Base-by-base conservation (phyloP, 2,888 invertebrate species). In the Drosophila helvetica region DNA sequence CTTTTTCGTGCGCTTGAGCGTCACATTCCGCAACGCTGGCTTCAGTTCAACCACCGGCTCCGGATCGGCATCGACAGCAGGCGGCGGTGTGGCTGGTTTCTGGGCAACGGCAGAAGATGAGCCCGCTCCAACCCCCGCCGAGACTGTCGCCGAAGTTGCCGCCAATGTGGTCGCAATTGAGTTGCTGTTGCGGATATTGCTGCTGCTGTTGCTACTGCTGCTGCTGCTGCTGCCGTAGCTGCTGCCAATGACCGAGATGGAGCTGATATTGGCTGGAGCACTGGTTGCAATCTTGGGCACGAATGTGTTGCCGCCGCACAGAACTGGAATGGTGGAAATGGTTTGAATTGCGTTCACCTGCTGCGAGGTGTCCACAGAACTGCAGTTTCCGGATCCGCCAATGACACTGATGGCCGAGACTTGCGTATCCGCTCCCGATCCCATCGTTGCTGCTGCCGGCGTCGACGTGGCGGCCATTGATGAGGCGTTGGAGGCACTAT, bases 1-100 rank as follows among this genome's bases (percentile, higher is more conserved):
- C 0, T 95, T 95, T 3, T 96, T 96, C 79, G 95, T 94, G 83
- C 95, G 94, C 75, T 94, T 95, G 55, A 98, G 93, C 77, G 94
- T 93, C 47, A 94, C 93, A 57, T 95, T 95, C 76, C 93, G 93
- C 46, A 97, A 91, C 9, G 93, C 92, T 0, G 96, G 95, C 91
- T 97, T 97, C 48, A 93, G 93, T 71, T 94, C 93, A 58, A 88
- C 74, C 46, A 85, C 79, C 19, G 79, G 80, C 62, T 90, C 90
- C n/a, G 84, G 84, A n/a, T 88, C 88, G 6, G 70, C 47, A n/a
- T 64, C 59, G 10, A 22, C 52, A 15, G 19, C 52, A n/a, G 86
- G 84, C 6, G 84, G 77, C 9, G 80, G 75, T 25, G 77, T 71
- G 61, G 66, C 45, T 27, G 75, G 71, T 54, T 72, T 75, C 58